Base-by-base conservation (phyloP, 2,888 invertebrate genomes). In the Drosophila pseudotalamancana region DNA sequence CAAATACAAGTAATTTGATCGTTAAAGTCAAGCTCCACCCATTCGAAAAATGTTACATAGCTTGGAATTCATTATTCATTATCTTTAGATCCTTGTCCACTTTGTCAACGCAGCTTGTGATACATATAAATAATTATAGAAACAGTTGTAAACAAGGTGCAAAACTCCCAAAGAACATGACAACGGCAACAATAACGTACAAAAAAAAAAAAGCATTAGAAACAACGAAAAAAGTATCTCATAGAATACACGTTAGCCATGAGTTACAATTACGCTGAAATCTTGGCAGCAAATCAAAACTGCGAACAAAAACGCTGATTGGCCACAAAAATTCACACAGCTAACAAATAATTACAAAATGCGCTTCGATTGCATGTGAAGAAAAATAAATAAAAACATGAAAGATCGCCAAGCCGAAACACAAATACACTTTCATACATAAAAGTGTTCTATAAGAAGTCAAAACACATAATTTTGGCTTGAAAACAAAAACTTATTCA, bases 271-370 rank as follows among this genome's bases (percentile, higher is more conserved):
- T 86, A 87, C 77, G 77, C 53, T 62, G 61, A 59, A 81, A 87
- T 85, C 74, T 82, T 85, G 72, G 66, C 86, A 87, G 73, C 80
- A 78, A 76, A 84, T 79, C 79, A 82, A 85, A 87, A 79, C 88
- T 71, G 83, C 83, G 68, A 87, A 87, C 86, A 84, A 84, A 86
- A 86, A 86, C 88, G 81, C 67, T 87, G 81, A 84, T 84, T 87
- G 88, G 83, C 74, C 77, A 86, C 80, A 88, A 87, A 84, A 84
- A 85, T 83, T 87, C 87, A 87, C 82, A 83, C 88, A 85, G 77
- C 71, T 67, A 32, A 73, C 68, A 77, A 87, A 72, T 79, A 87
- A 87, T 87, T 82, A 85, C 86, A 78, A 81, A 81, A 71, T 64
- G 43, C 63, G 48, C 56, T 46, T 49, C 40, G 56, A 62, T 57